Percentiles rank a stretch among this genome's conserved stretches.
phyloP scores from a whole-genome alignment of 2,113 vertebrate species.

The Seriola rivoliana region DNA sequence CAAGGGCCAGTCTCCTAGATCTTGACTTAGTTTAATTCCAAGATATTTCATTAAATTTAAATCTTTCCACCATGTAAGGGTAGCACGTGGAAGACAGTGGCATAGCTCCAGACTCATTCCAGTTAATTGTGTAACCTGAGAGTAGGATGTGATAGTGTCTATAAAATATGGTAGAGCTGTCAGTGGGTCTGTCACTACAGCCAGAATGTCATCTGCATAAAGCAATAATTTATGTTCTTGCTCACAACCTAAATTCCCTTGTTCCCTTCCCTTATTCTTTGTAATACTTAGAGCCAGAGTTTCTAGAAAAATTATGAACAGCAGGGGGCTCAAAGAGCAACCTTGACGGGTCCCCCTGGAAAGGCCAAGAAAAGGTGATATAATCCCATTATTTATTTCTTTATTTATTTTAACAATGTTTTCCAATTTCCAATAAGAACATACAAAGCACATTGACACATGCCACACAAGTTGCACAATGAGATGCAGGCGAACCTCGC shows the following conservation, averaged over 20 bases:
- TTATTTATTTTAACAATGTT: no score
- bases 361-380: not conserved
- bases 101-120: not conserved
- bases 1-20: not conserved
- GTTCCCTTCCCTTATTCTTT: accelerated
- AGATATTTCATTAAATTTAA: conserved; percentile 13
- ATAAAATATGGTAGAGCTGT: not conserved
- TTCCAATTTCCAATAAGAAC: no score
- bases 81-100: not conserved
- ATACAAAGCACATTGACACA: no score
- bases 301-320: conserved; percentile 2
- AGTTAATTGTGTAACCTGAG: not conserved
- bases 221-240: conserved; percentile 1
- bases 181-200: not conserved
- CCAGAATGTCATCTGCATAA: not conserved
- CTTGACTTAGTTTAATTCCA: not conserved
- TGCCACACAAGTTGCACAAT: no score
- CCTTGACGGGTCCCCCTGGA: not conserved
- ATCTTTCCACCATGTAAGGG: not conserved
- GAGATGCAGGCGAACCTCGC: no score
- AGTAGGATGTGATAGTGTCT: not conserved
- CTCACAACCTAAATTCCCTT: not conserved
- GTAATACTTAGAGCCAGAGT: not conserved
- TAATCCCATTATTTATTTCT: not conserved
- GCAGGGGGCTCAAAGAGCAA: not conserved